Percentiles rank a stretch among this genome's conserved stretches.
Conservation (phyloP, 1,140 invertebrate species). For the Atopsyche davidsoni region DNA sequence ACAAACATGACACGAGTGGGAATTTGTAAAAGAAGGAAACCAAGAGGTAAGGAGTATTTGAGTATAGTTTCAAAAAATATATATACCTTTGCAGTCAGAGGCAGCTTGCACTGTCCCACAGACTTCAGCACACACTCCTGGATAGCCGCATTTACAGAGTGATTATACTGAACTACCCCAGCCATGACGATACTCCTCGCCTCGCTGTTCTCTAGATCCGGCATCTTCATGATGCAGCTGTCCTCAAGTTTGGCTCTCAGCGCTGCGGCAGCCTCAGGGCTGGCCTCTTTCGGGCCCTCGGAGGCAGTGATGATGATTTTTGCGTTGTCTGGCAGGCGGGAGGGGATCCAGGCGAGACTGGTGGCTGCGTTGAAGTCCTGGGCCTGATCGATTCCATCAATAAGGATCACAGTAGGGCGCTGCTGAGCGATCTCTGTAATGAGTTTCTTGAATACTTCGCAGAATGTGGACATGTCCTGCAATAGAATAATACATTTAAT, state of each 20-base stretch:
- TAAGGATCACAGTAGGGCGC: conserved; percentile 57
- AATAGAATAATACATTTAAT: too few species aligned
- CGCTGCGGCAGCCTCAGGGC: conserved; percentile 37
- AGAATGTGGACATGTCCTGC: conserved; percentile 50
- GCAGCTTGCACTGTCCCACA: conserved; percentile 57
- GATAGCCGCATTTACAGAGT: conserved; percentile 54
- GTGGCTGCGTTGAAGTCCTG: conserved; percentile 41
- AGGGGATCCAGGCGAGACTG: conserved; percentile 61
- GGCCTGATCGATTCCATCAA: conserved; percentile 68
- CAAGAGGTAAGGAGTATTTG: not conserved
- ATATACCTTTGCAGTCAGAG: conserved; percentile 60
- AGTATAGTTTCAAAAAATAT: not conserved
- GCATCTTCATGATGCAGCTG: conserved; percentile 42
- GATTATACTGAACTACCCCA: conserved; percentile 55
- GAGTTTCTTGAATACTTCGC: conserved; percentile 46
- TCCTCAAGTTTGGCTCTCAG: conserved; percentile 39
- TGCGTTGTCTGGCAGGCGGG: conserved; percentile 58
- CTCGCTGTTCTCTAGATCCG: conserved; percentile 44
- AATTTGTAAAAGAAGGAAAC: conserved; percentile 4
- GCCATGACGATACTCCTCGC: conserved; percentile 50
- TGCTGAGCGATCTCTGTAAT: conserved; percentile 49
- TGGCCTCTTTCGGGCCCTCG: conserved; percentile 48
- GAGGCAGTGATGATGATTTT: conserved; percentile 67
- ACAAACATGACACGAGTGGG: too few species aligned
- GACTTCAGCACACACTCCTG: conserved; percentile 53